These are phyloP conservation scores for Neolamprologus brichardi DNA, from an alignment of 2,113 vertebrate genomes.

Conservation along the genomic window DNA sequence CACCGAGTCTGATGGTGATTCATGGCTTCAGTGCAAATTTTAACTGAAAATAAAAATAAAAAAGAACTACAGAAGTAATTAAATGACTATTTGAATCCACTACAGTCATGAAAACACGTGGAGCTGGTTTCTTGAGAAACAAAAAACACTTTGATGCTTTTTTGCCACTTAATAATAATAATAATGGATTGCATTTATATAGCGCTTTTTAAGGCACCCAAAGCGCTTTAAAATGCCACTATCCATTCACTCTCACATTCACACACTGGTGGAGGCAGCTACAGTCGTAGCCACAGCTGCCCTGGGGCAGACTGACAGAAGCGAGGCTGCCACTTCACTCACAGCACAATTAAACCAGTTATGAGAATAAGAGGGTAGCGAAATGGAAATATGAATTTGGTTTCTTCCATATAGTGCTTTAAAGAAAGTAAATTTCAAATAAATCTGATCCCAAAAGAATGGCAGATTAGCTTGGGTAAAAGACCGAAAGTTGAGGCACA, in stretches of 20 bases:
- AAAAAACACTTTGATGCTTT: not conserved
- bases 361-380: not conserved
- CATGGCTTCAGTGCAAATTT: not conserved
- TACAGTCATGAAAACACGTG: not conserved
- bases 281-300: too few species aligned
- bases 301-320: too few species aligned
- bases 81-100: not conserved
- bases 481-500: not conserved
- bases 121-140: not conserved
- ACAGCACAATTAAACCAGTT: not conserved
- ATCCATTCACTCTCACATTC: too few species aligned
- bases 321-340: not conserved
- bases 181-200: too few species aligned
- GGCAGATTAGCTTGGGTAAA: not conserved
- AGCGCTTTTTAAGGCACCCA: accelerated
- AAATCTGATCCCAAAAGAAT: not conserved
- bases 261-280: too few species aligned
- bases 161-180: not conserved
- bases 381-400: not conserved
- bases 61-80: not conserved
- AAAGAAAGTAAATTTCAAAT: not conserved
- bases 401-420: not conserved
- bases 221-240: accelerated
- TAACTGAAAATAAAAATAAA: accelerated
- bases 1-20: not conserved